Percentiles rank a stretch among this genome's conserved stretches.
Evolutionary conservation across 2,888 invertebrate species (phyloP).

Genomic region (Stenolophus ochropezus): DNA sequence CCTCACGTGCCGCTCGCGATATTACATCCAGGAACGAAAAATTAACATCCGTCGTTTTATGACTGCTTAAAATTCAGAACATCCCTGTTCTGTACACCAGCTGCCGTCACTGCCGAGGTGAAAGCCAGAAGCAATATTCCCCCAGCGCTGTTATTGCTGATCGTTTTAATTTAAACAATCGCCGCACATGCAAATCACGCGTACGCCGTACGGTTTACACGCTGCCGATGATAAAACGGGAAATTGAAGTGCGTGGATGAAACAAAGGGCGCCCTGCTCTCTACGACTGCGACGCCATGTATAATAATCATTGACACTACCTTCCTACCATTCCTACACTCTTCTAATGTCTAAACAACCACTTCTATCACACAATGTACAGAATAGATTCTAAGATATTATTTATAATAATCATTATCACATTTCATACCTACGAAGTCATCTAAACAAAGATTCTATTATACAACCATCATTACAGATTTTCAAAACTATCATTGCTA

Average conservation of each 20-base stretch:
- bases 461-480: too few species aligned
- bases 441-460: too few species aligned
- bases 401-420: too few species aligned
- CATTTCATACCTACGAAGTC: too few species aligned
- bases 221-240: constrained; percentile 6
- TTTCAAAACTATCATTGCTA: too few species aligned
- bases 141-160: constrained; percentile 34
- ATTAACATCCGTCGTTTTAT: constrained; percentile 74
- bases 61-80: constrained; percentile 72
- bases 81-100: constrained; percentile 65
- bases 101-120: not conserved
- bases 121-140: constrained; percentile 65
- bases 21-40: constrained; percentile 72
- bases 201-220: constrained; percentile 68
- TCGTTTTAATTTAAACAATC: constrained; percentile 58
- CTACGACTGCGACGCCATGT: too few species aligned
- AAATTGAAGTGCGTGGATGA: constrained; percentile 29
- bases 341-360: too few species aligned
- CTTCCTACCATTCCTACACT: too few species aligned
- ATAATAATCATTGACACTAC: too few species aligned
- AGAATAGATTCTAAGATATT: too few species aligned
- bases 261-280: constrained; percentile 11
- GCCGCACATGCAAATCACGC: constrained; percentile 71
- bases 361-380: too few species aligned
- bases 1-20: constrained; percentile 68